Evolutionary conservation across 2,797 vertebrate genomes (phyloP).

Genomic region (Tragelaphus eurycerus): DNA sequence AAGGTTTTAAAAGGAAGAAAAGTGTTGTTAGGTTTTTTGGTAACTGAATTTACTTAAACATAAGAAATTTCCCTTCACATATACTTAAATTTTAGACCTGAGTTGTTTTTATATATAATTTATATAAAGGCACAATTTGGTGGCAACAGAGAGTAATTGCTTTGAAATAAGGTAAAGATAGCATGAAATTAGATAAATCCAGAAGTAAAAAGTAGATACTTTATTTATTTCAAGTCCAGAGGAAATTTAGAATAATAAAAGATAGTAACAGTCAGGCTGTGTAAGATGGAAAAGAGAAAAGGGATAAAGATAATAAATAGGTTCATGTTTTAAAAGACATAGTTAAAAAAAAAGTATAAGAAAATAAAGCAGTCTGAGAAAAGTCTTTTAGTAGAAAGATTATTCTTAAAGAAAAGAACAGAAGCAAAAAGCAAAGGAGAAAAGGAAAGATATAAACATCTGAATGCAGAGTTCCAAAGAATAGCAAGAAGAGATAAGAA

Average conservation of each 20-base stretch:
- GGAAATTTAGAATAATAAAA: slow-evolving; percentile 6
- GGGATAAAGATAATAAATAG: background rate
- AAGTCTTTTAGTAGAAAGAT: background rate
- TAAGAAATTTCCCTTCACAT: background rate
- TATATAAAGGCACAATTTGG: background rate
- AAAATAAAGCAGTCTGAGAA: background rate
- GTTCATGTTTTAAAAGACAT: background rate
- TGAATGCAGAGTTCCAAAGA: no score
- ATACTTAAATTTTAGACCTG: slow-evolving; percentile 27
- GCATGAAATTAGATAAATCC: background rate
- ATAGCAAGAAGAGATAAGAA: no score
- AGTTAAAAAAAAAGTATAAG: background rate
- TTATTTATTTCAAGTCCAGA: slow-evolving; percentile 9
- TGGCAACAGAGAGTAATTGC: background rate
- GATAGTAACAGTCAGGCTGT: background rate
- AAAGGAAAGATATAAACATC: no score
- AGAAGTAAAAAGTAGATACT: background rate
- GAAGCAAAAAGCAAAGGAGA: no score
- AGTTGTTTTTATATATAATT: background rate
- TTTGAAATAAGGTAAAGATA: slow-evolving; percentile 4
- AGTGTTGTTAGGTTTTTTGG: background rate
- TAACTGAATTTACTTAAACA: slow-evolving; percentile 1
- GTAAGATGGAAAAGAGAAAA: background rate
- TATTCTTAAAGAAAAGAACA: background rate
- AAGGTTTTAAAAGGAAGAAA: background rate